A percentile compares a stretch with the other conserved stretches of the same genome.
Conservation (phyloP, 1,140 invertebrate genomes). For the Tribolium castaneum region DNA sequence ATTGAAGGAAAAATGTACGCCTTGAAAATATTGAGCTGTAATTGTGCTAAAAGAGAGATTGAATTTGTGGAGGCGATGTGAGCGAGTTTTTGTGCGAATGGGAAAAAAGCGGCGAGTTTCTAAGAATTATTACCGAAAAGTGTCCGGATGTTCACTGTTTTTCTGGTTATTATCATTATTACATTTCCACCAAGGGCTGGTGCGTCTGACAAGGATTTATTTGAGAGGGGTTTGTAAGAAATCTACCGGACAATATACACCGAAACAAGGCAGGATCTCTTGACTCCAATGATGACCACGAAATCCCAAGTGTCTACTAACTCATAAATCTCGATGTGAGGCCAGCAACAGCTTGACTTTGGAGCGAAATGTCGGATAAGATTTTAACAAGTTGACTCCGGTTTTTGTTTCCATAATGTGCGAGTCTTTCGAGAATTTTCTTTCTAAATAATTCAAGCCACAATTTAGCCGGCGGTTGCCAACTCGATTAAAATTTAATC, state of each 20-base stretch:
- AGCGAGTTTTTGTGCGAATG: not conserved
- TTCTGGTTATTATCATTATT: constrained; percentile 35
- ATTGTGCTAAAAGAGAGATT: not conserved
- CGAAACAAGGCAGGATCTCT: constrained; percentile 13
- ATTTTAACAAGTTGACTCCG: constrained; percentile 19
- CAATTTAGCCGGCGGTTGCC: not conserved
- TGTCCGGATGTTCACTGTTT: constrained; percentile 19
- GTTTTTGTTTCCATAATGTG: constrained; percentile 10
- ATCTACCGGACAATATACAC: constrained; percentile 22
- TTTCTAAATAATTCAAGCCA: constrained; percentile 7
- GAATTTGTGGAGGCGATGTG: not conserved
- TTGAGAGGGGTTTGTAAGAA: constrained; percentile 25
- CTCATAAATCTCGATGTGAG: constrained; percentile 41
- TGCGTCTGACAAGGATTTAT: constrained; percentile 29
- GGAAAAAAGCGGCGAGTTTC: not conserved
- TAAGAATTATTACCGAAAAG: constrained; percentile 11
- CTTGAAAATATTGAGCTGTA: not conserved
- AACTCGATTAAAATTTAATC: constrained; percentile 3
- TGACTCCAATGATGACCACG: constrained; percentile 34
- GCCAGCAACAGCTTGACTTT: constrained; percentile 21
- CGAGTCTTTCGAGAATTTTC: constrained; percentile 2
- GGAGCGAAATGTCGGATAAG: constrained; percentile 9
- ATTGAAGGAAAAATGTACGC: not conserved
- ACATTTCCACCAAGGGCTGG: constrained; percentile 14
- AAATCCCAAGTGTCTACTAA: constrained; percentile 45